Base-by-base conservation (phyloP, 2,888 invertebrate species). In the Congeria kusceri region DNA sequence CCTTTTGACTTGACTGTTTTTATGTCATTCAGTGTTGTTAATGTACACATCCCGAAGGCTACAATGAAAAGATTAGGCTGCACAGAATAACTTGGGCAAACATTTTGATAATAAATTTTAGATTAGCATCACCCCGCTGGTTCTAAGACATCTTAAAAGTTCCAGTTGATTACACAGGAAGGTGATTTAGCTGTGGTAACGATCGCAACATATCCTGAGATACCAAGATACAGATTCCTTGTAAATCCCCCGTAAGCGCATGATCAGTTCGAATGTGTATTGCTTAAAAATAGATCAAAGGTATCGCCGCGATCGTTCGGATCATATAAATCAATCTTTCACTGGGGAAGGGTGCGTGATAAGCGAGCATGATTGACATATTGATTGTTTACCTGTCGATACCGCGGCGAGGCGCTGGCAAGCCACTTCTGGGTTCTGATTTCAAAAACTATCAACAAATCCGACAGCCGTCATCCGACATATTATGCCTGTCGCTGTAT, bases 41-140 rank as follows among this genome's bases (percentile, higher is more conserved):
- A 83, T 83, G 83, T 80, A 80, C 66, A 78, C 83, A 77, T 76
- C 76, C 83, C 70, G 78, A 77, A 77, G 79, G 79, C 69, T 65
- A 74, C 63, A 79, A 77, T 80, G 78, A 80, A 83, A 83, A 83
- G 83, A 83, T 83, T 83, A 80, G 80, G 73, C 83, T 80, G 67
- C 71, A 61, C 58, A 66, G 39, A 74, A 77, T 73, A 77, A 76
- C 61, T 65, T 62, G 75, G 75, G 64, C 77, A 77, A 77, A 77
- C 68, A 75, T 56, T 39, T 25, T 44, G 75, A 63, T 70, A 77
- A 80, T 80, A 80, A 80, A 77, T 77, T 70, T 66, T 73, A 65
- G 65, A 63, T 77, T 80, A 62, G 67, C 56, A 61, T 39, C 39
- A 39, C 39, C 39, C 39, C 39, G 9, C 39, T 39, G 39, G 39